Conservation (phyloP, 2,888 invertebrate species). For the Caenorhabditis plicata region DNA sequence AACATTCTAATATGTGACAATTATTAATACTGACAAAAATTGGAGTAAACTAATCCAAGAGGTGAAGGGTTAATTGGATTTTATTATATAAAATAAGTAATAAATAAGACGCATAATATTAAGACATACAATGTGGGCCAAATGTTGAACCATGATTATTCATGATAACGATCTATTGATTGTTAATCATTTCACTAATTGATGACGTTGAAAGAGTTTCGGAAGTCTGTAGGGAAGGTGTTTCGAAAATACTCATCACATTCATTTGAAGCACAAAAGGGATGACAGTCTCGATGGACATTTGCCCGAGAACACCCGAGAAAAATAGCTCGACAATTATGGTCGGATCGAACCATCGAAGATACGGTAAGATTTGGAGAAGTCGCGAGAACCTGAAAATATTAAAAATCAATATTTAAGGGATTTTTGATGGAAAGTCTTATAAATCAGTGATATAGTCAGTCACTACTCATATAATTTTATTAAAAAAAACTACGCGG, state of each 20-base stretch:
- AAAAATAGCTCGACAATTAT: constrained; percentile 86
- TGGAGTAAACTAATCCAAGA: too few relatives aligned
- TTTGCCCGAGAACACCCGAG: constrained; percentile 84
- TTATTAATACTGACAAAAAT: too few relatives aligned
- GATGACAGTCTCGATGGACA: constrained; percentile 91
- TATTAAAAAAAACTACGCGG: too few relatives aligned
- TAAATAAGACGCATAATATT: constrained; percentile 4
- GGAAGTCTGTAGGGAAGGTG: constrained; percentile 1
- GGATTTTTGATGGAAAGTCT: too few relatives aligned
- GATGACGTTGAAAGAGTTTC: constrained; percentile 22
- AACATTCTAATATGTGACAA: too few relatives aligned
- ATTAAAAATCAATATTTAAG: too few relatives aligned
- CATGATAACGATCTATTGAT: constrained; percentile 15
- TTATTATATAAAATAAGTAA: background rate
- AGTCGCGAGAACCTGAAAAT: constrained; percentile 48
- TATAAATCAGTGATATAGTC: too few relatives aligned
- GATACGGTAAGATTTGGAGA: constrained; percentile 71
- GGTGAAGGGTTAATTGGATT: too few relatives aligned
- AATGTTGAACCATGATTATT: too few relatives aligned
- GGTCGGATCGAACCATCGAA: constrained; percentile 69
- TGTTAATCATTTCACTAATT: constrained; percentile 19
- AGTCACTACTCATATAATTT: too few relatives aligned
- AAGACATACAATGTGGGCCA: background rate
- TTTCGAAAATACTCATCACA: constrained; percentile 46
- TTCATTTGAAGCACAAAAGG: constrained; percentile 79